A percentile compares a stretch with the other conserved stretches of the same genome.
These are phyloP conservation scores for Sardina pilchardus DNA, from an alignment of 2,113 vertebrate genomes.

Conservation along the genomic window DNA sequence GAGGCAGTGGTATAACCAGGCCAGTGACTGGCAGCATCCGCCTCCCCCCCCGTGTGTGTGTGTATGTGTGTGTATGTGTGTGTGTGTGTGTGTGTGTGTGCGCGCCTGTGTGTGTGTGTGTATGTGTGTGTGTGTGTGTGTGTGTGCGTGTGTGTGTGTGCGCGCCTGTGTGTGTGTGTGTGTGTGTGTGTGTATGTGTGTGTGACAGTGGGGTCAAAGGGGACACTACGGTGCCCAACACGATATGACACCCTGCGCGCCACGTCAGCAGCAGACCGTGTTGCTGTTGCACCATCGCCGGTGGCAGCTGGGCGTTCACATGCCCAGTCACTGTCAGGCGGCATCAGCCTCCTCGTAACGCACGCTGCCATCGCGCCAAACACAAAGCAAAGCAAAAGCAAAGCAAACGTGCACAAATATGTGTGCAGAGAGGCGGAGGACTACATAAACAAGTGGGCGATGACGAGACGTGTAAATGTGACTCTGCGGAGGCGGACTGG, in stretches of 20 bases:
- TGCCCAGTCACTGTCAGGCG: not conserved
- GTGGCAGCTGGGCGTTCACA: not conserved
- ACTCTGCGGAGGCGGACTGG: not conserved
- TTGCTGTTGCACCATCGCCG: not conserved
- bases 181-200: not conserved
- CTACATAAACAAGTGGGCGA: not conserved
- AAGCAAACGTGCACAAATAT: not conserved
- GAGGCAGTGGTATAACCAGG: not conserved
- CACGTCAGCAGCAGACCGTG: not conserved
- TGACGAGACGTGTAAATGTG: not conserved
- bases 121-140: not conserved
- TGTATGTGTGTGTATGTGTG: not conserved
- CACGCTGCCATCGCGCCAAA: not conserved
- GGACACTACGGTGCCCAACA: not conserved
- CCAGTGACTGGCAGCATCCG: not conserved
- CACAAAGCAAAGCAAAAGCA: not conserved
- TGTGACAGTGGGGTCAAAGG: not conserved
- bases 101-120: too few relatives aligned
- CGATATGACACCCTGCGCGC: not conserved
- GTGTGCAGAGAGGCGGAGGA: not conserved
- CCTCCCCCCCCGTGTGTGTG: not conserved
- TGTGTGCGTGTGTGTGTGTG: not conserved
- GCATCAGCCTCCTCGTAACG: not conserved
- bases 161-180: too few relatives aligned
- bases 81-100: not conserved